A percentile compares a stretch with the other conserved stretches of the same genome.
phyloP scores from a whole-genome alignment of 2,113 vertebrate genomes.

The Grammomys surdaster region DNA sequence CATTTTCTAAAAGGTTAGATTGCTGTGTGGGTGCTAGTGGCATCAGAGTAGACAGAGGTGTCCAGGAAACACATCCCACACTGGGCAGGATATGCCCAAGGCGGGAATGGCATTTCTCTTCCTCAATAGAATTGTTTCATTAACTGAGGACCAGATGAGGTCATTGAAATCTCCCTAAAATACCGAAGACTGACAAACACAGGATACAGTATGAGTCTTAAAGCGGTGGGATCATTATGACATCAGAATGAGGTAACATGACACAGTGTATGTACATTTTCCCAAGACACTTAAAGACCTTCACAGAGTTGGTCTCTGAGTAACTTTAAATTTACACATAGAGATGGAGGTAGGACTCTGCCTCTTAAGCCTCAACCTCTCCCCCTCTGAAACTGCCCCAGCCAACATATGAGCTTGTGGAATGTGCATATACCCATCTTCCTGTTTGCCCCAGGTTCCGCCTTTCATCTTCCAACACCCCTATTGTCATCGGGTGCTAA shows the following conservation, averaged over 20 bases:
- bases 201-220: constrained; percentile 71
- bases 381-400: not conserved
- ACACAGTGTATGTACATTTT: constrained; percentile 30
- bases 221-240: constrained; percentile 50
- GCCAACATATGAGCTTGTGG: not conserved
- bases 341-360: not conserved
- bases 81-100: constrained; percentile 76
- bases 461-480: not conserved
- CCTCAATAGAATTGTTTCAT: constrained; percentile 71
- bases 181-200: constrained; percentile 65
- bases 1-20: constrained; percentile 60
- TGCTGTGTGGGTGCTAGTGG: constrained; percentile 70
- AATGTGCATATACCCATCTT: not conserved
- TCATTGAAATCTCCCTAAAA: constrained; percentile 82
- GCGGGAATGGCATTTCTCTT: constrained; percentile 72
- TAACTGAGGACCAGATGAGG: constrained; percentile 71
- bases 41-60: constrained; percentile 61
- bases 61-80: constrained; percentile 78
- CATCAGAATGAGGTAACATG: constrained; percentile 57
- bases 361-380: not conserved
- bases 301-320: not conserved
- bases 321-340: constrained; percentile 18
- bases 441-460: not conserved
- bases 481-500: constrained; percentile 20
- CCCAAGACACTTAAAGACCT: constrained; percentile 22